Evolutionary conservation across 1,140 invertebrate species (phyloP).

Genomic region (Penaeus indicus): DNA sequence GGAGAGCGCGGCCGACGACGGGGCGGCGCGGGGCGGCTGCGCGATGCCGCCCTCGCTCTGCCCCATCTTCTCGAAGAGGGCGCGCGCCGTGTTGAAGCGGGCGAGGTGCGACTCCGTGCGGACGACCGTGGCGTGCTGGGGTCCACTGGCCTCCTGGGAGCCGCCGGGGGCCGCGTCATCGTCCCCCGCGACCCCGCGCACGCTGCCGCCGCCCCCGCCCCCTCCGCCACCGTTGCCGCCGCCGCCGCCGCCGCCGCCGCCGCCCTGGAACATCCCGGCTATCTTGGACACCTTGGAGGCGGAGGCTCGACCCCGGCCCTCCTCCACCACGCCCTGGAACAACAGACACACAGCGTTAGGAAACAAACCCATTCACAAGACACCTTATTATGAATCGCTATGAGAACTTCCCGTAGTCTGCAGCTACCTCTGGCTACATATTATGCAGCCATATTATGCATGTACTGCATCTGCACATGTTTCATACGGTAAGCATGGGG

Average conservation of each 20-base stretch:
- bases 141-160: conserved; percentile 38
- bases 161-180: conserved; percentile 79
- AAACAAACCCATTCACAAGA: too few relatives aligned
- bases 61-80: conserved; percentile 92
- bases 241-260: conserved; percentile 73
- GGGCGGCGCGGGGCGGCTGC: neutral
- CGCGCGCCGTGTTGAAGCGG: conserved; percentile 91
- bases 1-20: neutral
- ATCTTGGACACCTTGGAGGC: conserved; percentile 87
- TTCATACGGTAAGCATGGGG: too few relatives aligned
- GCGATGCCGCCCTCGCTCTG: conserved; percentile 74
- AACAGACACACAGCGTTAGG: neutral
- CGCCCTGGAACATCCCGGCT: conserved; percentile 85
- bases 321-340: conserved; percentile 56
- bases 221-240: conserved; percentile 79
- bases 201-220: conserved; percentile 86
- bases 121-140: conserved; percentile 77
- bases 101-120: conserved; percentile 89
- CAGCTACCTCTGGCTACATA: too few relatives aligned
- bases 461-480: too few relatives aligned
- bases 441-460: too few relatives aligned
- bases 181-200: conserved; percentile 90
- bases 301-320: conserved; percentile 40
- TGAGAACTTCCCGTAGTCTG: too few relatives aligned
- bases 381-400: too few relatives aligned